Evolutionary conservation across 2,797 vertebrate genomes (phyloP).

Genomic region (Streptopelia turtur): DNA sequence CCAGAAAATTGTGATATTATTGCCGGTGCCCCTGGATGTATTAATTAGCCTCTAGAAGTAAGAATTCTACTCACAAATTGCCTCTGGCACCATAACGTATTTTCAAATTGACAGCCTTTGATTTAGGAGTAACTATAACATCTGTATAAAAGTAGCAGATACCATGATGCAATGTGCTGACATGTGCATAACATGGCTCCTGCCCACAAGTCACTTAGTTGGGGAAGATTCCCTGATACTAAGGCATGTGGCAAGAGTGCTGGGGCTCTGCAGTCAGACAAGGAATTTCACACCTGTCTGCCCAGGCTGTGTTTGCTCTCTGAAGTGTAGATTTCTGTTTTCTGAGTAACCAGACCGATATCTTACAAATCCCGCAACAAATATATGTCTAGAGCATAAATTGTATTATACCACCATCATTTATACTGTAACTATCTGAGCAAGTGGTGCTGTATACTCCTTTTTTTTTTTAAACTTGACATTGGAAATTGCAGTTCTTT

Average conservation of each 20-base stretch:
- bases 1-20: background rate
- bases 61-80: background rate
- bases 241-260: background rate
- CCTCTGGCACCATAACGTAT: background rate
- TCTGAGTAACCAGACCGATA: background rate
- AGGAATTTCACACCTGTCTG: background rate
- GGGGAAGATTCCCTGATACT: background rate
- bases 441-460: background rate
- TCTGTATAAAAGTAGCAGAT: background rate
- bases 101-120: background rate
- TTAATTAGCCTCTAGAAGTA: background rate
- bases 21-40: background rate
- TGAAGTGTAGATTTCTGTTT: background rate
- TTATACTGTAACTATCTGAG: background rate
- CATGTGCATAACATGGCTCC: accelerated
- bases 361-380: background rate
- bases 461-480: background rate
- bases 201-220: background rate
- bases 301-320: background rate
- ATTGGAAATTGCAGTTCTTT: background rate
- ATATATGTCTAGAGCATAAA: background rate
- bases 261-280: accelerated
- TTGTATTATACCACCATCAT: background rate
- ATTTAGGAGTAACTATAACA: background rate
- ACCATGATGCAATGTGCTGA: background rate